phyloP scores from a whole-genome alignment of 1,140 invertebrate species.

The Sarcophaga bullata region DNA sequence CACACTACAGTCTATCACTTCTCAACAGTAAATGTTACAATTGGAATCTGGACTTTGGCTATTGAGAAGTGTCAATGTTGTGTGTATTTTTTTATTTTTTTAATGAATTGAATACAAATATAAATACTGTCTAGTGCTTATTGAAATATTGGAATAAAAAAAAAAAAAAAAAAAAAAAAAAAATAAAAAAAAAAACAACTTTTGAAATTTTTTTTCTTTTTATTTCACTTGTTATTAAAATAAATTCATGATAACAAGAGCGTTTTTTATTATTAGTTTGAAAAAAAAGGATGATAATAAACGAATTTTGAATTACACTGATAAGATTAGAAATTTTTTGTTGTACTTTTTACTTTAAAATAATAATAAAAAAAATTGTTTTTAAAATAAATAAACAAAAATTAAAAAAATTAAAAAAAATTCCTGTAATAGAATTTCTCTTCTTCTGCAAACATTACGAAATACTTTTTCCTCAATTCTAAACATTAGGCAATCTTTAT shows the following conservation, averaged over 20 bases:
- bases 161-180: neutral
- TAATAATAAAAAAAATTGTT: neutral
- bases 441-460: too few relatives aligned
- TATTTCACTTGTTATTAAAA: neutral
- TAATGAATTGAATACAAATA: constrained; percentile 2
- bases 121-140: constrained; percentile 1
- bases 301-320: neutral
- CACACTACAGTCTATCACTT: too few relatives aligned
- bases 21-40: too few relatives aligned
- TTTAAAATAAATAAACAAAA: neutral
- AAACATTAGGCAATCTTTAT: too few relatives aligned
- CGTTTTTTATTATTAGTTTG: neutral
- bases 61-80: constrained; percentile 10
- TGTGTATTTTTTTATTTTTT: neutral
- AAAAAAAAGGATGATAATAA: neutral
- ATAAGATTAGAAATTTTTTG: neutral
- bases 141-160: neutral
- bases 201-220: neutral
- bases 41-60: constrained; percentile 13
- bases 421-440: too few relatives aligned
- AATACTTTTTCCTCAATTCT: too few relatives aligned
- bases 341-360: neutral
- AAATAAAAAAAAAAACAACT: too few relatives aligned
- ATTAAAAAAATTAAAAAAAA: neutral
- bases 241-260: constrained; percentile 4